phyloP scores from a whole-genome alignment of 2,113 vertebrate species.

The Burhinus oedicnemus region DNA sequence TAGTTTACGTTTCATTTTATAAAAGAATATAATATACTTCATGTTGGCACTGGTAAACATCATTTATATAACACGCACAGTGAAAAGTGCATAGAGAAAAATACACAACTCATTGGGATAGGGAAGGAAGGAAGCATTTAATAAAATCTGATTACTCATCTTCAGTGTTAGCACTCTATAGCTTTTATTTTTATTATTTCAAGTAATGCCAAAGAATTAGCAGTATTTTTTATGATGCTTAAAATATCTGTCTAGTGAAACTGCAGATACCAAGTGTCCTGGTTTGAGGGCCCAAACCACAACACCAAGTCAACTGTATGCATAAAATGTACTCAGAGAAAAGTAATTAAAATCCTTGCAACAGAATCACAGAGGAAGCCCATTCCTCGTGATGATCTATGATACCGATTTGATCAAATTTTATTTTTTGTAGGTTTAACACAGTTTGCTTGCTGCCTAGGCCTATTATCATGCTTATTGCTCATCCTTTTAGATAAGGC shows the following conservation, averaged over 20 bases:
- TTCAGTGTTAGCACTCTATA: not conserved
- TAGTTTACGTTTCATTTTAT: not conserved
- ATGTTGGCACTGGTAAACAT: not conserved
- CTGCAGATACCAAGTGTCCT: not conserved
- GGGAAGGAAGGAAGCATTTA: not conserved
- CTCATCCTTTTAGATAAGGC: conserved; percentile 29
- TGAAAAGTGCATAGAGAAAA: not conserved
- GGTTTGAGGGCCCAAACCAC: too few species aligned
- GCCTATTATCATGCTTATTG: not conserved
- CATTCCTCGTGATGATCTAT: conserved; percentile 48
- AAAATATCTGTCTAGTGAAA: not conserved
- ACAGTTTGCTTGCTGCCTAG: conserved; percentile 22
- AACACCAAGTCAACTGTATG: not conserved
- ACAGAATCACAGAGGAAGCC: not conserved
- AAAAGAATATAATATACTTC: not conserved
- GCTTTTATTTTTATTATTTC: not conserved
- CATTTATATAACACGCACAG: not conserved
- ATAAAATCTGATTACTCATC: not conserved
- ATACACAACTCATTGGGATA: not conserved
- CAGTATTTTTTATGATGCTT: not conserved
- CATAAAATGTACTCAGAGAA: not conserved
- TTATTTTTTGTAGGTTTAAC: conserved; percentile 63
- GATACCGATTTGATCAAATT: conserved; percentile 32
- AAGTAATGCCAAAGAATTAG: not conserved
- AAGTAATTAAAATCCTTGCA: not conserved